A percentile compares a stretch with the other conserved stretches of the same genome.
Evolutionary conservation across 2,888 invertebrate genomes (phyloP).

Genomic region (Bedellia somnulentella): DNA sequence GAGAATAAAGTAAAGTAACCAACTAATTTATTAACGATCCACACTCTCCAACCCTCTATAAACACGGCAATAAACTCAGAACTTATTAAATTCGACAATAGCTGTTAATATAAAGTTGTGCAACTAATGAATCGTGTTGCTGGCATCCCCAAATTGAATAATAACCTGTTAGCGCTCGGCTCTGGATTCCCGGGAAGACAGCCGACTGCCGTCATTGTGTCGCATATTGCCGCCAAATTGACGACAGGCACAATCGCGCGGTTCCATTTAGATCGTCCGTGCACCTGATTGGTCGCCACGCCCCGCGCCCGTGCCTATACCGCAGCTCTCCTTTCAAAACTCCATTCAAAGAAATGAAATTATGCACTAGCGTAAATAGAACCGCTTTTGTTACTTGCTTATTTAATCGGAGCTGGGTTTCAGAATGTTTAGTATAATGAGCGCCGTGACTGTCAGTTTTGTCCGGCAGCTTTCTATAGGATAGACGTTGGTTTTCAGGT

Average conservation of each 20-base stretch:
- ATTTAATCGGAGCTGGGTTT: too few species aligned
- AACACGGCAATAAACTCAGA: too few species aligned
- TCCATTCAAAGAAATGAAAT: slow-evolving; percentile 42
- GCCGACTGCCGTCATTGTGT: slow-evolving; percentile 37
- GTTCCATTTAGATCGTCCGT: slow-evolving; percentile 44
- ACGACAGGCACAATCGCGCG: slow-evolving; percentile 35
- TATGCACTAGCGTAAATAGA: slow-evolving; percentile 51
- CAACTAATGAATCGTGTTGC: slow-evolving; percentile 45
- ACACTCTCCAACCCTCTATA: too few species aligned
- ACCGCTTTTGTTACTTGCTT: slow-evolving; percentile 31
- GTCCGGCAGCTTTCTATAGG: too few species aligned
- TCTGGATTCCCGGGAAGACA: too few species aligned
- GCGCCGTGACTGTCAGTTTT: too few species aligned
- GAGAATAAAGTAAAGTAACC: too few species aligned
- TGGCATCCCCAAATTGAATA: slow-evolving; percentile 49
- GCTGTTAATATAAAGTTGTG: too few species aligned
- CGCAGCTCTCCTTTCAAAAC: slow-evolving; percentile 13
- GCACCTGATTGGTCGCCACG: slow-evolving; percentile 52
- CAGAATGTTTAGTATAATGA: too few species aligned
- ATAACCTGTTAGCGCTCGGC: slow-evolving; percentile 41
- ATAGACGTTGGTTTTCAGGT: too few species aligned
- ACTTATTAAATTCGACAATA: too few species aligned
- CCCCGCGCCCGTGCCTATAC: slow-evolving; percentile 16
- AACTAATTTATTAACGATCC: too few species aligned
- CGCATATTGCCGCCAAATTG: slow-evolving; percentile 54